Base-by-base conservation (phyloP, 1,140 invertebrate species). In the Bombyx mori region DNA sequence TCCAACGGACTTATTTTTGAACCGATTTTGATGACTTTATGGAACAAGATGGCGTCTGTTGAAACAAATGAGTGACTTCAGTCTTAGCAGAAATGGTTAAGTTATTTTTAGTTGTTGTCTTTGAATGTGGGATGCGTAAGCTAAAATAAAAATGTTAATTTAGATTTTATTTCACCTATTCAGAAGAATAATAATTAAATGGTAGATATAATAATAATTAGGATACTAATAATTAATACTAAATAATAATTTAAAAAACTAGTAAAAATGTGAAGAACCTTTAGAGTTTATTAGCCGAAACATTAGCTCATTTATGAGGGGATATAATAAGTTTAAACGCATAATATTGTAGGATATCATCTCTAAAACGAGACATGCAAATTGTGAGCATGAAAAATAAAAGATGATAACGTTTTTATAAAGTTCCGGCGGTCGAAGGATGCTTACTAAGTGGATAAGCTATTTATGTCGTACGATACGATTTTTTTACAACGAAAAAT, bases 291-390 rank as follows among this genome's bases (percentile, higher is more conserved):
- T 79, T 76, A 82, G 67, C 44, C 71, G 26, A 60, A 59, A 64
- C 57, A 67, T 73, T 60, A 69, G 1, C 69, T 76, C 74, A 75
- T 61, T 67, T 64, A 69, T 62, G 69, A 59, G 56, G 57, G 66
- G 64, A 72, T 61, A 68, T 73, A 68, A 78, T 83, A 81, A 82
- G 81, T 77, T 75, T 67, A 69, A 66, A 65, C 71, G 77, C 71
- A 83, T 84, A 83, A 83, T 84, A 79, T 75, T 57, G 65, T 58
- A 78, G 75, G 78, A 75, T 73, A 84, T 83, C 78, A 82, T 74
- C 71, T 81, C 73, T 76, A 69, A 67, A 83, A 76, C 77, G 79
- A 73, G 69, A 79, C 76, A 83, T 86, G 83, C 79, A 82, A 86
- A 86, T 86, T 84, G 72, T 72, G 70, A 73, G 71, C 62, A 71